These are phyloP conservation scores for Cyanistes caeruleus DNA, from an alignment of 2,113 vertebrate species.

Conservation along the genomic window DNA sequence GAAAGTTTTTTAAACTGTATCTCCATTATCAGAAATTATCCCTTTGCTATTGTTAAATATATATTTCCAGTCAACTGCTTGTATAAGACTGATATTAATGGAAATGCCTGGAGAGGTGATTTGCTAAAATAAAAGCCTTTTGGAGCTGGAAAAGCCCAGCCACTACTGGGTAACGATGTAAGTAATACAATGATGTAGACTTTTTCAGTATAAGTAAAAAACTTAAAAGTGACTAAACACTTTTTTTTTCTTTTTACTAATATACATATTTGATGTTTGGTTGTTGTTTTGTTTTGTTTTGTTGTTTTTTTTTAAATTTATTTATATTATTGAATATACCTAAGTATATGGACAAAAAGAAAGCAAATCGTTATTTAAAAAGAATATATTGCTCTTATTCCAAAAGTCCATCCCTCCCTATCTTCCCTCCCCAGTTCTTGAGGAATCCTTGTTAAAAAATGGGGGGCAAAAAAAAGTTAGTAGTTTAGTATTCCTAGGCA, in stretches of 20 bases:
- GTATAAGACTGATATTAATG: background rate
- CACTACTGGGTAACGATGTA: background rate
- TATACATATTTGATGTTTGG: fast-evolving
- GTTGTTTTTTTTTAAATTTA: too few species aligned
- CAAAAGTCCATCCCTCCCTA: background rate
- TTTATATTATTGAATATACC: background rate
- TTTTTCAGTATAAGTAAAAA: background rate
- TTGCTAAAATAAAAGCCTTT: background rate
- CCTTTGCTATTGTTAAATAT: background rate
- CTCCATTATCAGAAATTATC: background rate
- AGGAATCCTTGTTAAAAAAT: background rate
- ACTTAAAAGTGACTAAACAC: background rate
- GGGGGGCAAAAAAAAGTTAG: background rate
- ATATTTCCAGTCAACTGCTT: background rate
- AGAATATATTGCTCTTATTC: background rate
- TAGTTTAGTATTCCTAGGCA: background rate
- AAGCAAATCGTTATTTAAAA: background rate
- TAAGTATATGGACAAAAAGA: background rate
- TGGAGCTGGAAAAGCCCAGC: background rate
- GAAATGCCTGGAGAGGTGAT: background rate
- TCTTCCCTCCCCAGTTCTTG: background rate
- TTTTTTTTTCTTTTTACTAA: background rate
- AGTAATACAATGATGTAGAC: background rate
- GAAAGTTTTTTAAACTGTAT: background rate
- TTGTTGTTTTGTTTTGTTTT: background rate